These are phyloP conservation scores for Cettia cetti DNA, from an alignment of 2,113 vertebrate genomes.

Conservation along the genomic window DNA sequence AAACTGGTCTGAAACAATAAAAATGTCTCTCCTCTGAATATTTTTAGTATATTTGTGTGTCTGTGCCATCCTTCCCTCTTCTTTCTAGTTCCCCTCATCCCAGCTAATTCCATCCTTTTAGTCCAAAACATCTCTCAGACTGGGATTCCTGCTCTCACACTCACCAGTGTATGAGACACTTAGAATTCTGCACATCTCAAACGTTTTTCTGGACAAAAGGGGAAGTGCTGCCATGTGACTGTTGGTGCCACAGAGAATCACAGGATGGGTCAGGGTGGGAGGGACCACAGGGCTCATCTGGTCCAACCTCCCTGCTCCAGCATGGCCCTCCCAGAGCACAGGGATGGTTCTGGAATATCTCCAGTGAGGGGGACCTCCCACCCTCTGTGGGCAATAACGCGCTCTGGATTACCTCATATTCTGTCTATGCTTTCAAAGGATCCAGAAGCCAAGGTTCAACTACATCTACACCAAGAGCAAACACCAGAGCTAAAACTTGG, in stretches of 20 bases:
- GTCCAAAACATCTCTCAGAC: neutral
- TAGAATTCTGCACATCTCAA: neutral
- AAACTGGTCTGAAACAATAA: neutral
- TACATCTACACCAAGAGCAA: neutral
- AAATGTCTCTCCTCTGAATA: neutral
- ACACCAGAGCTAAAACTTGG: neutral
- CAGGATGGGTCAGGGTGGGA: neutral
- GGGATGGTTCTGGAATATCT: neutral
- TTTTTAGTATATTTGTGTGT: neutral
- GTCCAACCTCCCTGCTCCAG: neutral
- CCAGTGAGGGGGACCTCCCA: neutral
- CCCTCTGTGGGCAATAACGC: neutral
- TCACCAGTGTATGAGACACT: neutral
- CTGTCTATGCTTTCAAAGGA: neutral
- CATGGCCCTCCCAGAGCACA: neutral
- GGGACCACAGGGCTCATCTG: neutral
- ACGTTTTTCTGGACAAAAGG: neutral
- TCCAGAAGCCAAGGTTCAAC: neutral
- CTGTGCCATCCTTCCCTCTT: neutral
- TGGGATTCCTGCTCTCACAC: neutral
- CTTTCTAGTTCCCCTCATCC: neutral
- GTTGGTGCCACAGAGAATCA: neutral
- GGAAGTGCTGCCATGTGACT: neutral
- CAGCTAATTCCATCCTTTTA: neutral
- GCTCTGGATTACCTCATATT: neutral